Base-by-base conservation (phyloP, 2,888 invertebrate genomes). In the Pachycephus smyrnensis region DNA sequence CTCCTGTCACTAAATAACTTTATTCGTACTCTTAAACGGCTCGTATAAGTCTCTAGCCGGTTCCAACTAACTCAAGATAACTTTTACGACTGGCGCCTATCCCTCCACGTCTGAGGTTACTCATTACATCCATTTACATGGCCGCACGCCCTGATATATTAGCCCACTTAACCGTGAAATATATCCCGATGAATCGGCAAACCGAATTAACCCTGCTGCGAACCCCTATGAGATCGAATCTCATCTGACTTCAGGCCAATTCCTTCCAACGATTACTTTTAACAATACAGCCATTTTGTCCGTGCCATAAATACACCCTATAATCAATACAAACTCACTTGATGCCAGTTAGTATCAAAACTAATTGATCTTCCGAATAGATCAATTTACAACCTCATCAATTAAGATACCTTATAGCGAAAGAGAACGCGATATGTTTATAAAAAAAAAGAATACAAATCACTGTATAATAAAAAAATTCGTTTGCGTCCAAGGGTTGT, bases 51-150 rank as follows among this genome's bases (percentile, higher is more conserved):
- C 23, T 55, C 55, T 55, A 37, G 55, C 23, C 55, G 9, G 23
- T 55, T 55, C 9, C 55, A 55, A 9, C 23, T 23, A 55, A 55
- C 55, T 55, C 71, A 33, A 71, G 23, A 71, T 71, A 71, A 71
- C 31, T 71, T 71, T 71, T 71, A 71, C 32, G 74, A n/a, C 80
- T 81, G 82, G 80, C 82, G 78, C 77, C 81, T 83, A 80, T 82
- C 71, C 78, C 71, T 78, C 71, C 75, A 75, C 77, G 77, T 78
- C 79, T 77, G 76, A 77, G 79, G 79, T 75, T 80, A 79, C 81
- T 83, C 78, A 80, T 82, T 82, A 82, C 80, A 77, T 77, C 76
- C 79, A 75, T 78, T 81, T 77, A 77, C 75, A 77, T 77, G 74
- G 75, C 77, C 75, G 75, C 74, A 77, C 73, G 74, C 73, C 68